phyloP scores from a whole-genome alignment of 2,113 vertebrate genomes.

The Rynchops niger region DNA sequence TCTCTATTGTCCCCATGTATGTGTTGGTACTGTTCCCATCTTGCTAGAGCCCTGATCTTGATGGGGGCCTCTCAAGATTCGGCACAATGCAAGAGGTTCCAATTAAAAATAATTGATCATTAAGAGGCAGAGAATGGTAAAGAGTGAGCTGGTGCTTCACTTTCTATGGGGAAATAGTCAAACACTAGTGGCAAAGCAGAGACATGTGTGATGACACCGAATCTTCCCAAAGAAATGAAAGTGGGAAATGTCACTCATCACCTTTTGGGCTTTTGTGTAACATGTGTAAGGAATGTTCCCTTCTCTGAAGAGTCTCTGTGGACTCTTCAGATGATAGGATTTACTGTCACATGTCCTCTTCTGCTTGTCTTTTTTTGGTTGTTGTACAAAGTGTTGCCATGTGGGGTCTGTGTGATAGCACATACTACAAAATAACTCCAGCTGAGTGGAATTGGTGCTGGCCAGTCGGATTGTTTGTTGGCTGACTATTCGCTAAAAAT shows the following conservation, averaged over 20 bases:
- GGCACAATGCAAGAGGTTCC: constrained; percentile 43
- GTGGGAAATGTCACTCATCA: constrained; percentile 57
- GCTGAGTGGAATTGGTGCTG: neutral
- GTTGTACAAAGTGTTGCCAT: constrained; percentile 43
- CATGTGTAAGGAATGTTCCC: neutral
- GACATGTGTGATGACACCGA: constrained; percentile 14
- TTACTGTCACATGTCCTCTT: constrained; percentile 52
- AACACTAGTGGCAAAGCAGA: constrained; percentile 18
- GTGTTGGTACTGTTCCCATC: constrained; percentile 9
- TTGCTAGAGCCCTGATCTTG: constrained; percentile 13
- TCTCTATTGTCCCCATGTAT: neutral
- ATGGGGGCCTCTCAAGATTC: neutral
- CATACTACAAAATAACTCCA: constrained; percentile 14
- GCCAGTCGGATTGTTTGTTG: neutral
- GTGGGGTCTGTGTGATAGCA: constrained; percentile 31
- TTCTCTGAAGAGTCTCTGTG: constrained; percentile 24
- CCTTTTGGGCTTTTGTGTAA: constrained; percentile 49
- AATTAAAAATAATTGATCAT: constrained; percentile 72
- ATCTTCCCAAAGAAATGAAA: constrained; percentile 49
- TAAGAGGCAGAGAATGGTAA: constrained; percentile 29
- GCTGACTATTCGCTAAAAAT: constrained; percentile 13
- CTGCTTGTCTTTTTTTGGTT: constrained; percentile 11
- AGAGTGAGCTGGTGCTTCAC: neutral
- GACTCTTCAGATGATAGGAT: constrained; percentile 39
- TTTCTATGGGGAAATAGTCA: constrained; percentile 4